Base-by-base conservation (phyloP, 1,140 invertebrate genomes). In the Eriocheir sinensis region DNA sequence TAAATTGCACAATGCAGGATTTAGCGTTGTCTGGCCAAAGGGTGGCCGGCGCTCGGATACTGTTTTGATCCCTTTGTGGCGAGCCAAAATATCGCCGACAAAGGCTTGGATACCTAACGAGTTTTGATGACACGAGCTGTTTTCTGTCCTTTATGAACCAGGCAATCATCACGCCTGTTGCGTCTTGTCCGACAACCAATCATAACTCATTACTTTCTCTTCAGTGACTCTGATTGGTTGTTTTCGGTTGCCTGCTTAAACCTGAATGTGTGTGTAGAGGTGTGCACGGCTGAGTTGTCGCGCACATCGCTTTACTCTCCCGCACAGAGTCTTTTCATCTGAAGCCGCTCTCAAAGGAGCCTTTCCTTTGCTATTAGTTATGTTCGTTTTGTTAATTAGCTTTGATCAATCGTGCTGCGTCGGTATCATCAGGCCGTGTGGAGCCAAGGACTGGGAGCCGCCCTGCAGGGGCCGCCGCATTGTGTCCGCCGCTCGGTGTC, bases 141-240 rank as follows among this genome's bases (percentile, higher is more conserved):
- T 94, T 94, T 91, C 93, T 80, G 80, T 60, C 93, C 93, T 38
- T 80, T 91, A 94, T 94, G 91, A 91, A 91, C 93, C 3, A 94
- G 89, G 89, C 93, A 94, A 94, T 94, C 89, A 94, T 94, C 93
- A 86, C 93, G 89, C 93, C 93, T 88, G 93, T 94, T 94, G 86
- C 89, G 89, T 40, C 80, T 53, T 60, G 89, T 48, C 89, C 93
- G 53, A 90, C 93, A 94, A 94, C 93, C 89, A 92, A 94, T 94
- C 93, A 94, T 94, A 94, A 94, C 83, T 94, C 90, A 94, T 94
- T 94, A 94, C 89, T 94, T 91, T 90, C 93, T 91, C 93, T 90
- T 94, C 93, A 94, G 93, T 91, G 89, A 94, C 93, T 94, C 89
- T 83, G 93, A 94, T 94, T 94, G 93, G 89, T 94, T 94, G 93